These are phyloP conservation scores for Thunnus maccoyii DNA, from an alignment of 2,113 vertebrate genomes.

Conservation along the genomic window DNA sequence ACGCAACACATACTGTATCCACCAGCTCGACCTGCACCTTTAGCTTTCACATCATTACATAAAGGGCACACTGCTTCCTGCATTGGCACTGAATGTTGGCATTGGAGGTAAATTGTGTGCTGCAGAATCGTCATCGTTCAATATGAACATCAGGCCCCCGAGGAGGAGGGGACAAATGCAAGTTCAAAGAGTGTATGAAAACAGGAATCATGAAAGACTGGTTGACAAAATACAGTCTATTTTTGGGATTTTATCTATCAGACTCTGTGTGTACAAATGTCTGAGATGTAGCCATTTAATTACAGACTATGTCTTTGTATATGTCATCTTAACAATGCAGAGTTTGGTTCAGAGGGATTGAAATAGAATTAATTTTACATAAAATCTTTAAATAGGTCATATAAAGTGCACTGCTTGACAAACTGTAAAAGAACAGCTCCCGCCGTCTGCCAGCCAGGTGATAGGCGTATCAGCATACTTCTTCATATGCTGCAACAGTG, in stretches of 20 bases:
- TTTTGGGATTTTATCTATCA: constrained; percentile 48
- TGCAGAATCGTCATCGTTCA: constrained; percentile 3
- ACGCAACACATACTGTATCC: neutral
- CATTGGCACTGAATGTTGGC: neutral
- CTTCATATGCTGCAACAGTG: constrained; percentile 42
- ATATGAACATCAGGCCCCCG: no score
- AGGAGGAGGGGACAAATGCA: neutral
- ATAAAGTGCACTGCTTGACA: neutral
- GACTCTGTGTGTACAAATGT: constrained; percentile 40
- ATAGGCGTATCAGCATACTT: constrained; percentile 13
- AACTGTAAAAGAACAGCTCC: neutral
- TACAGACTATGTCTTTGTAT: constrained; percentile 18
- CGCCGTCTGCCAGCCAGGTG: constrained; percentile 31
- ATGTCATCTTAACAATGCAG: constrained; percentile 17
- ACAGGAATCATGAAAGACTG: constrained; percentile 14
- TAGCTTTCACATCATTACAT: constrained; percentile 8
- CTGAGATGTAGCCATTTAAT: constrained; percentile 44
- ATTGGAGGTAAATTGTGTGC: constrained; percentile 21
- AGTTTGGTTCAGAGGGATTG: constrained; percentile 26
- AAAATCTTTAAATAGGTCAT: constrained; percentile 41
- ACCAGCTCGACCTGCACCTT: neutral
- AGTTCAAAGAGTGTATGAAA: constrained; percentile 44
- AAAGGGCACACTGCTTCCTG: constrained; percentile 9
- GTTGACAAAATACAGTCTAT: constrained; percentile 24
- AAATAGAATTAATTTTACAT: constrained; percentile 51